These are phyloP conservation scores for Gymnothorax reevesii DNA, from an alignment of 2,797 vertebrate species.

Conservation along the genomic window DNA sequence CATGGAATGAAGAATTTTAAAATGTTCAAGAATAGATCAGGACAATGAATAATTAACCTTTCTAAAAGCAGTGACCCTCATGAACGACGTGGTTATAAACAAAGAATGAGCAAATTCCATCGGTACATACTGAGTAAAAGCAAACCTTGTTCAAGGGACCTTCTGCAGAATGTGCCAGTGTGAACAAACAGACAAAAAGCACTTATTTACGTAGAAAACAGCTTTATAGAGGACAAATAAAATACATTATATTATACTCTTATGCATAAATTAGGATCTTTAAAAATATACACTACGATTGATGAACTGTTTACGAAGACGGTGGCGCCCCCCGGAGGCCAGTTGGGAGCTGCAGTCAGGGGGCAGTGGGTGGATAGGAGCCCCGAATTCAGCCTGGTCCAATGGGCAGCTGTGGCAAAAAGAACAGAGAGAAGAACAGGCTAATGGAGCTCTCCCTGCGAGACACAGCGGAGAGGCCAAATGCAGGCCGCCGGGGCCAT, in stretches of 20 bases:
- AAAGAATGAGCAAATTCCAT: neutral
- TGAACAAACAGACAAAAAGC: neutral
- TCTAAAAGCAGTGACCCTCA: neutral
- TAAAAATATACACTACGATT: constrained; percentile 39
- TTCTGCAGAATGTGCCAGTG: neutral
- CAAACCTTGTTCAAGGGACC: neutral
- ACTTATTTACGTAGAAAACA: neutral
- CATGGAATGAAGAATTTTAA: neutral
- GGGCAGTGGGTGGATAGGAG: constrained; percentile 25
- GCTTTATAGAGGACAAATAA: constrained; percentile 12
- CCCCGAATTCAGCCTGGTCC: constrained; percentile 52
- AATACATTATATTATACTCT: constrained; percentile 41
- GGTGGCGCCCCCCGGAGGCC: neutral
- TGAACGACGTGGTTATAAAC: neutral
- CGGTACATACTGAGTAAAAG: neutral
- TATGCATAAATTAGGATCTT: constrained; percentile 49
- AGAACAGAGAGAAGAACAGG: neutral
- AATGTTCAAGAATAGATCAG: neutral
- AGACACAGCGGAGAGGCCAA: neutral
- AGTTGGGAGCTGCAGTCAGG: neutral
- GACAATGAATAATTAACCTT: neutral
- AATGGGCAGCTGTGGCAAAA: constrained; percentile 62
- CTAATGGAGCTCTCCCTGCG: neutral
- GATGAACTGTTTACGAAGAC: constrained; percentile 11
- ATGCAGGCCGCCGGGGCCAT: neutral